Evolutionary conservation across 2,888 invertebrate genomes (phyloP).

Genomic region (Eudiplozoon nipponicum): DNA sequence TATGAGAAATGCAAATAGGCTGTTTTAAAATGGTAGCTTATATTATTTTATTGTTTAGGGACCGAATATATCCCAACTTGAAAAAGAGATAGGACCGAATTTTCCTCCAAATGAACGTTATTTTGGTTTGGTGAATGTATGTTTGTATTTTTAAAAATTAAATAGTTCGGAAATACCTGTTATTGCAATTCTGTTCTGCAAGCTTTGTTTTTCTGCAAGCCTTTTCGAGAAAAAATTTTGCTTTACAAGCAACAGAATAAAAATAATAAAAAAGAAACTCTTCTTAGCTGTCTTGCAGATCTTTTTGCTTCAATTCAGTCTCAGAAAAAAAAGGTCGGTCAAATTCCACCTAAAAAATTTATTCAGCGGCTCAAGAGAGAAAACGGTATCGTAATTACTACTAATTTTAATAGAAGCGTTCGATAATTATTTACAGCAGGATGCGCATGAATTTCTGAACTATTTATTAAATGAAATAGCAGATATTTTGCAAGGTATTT

Average conservation of each 20-base stretch:
- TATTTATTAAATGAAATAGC: slow-evolving; percentile 90
- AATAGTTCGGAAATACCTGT: slow-evolving; percentile 78
- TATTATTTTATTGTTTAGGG: slow-evolving; percentile 34
- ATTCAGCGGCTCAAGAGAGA: slow-evolving; percentile 84
- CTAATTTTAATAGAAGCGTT: slow-evolving; percentile 46
- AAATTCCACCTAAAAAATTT: slow-evolving; percentile 95
- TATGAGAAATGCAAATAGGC: too few species aligned
- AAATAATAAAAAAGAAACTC: slow-evolving; percentile 45
- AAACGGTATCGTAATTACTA: slow-evolving; percentile 40
- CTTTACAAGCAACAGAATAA: slow-evolving; percentile 46
- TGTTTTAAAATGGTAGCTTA: slow-evolving; percentile 5
- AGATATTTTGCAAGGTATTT: slow-evolving; percentile 51
- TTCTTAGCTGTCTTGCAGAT: slow-evolving; percentile 83
- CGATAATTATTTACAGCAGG: slow-evolving; percentile 98
- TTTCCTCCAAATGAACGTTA: slow-evolving; percentile 94
- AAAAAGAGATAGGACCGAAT: slow-evolving; percentile 88
- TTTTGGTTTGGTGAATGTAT: slow-evolving; percentile 91
- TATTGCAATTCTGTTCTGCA: slow-evolving; percentile 97
- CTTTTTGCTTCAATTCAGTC: slow-evolving; percentile 93
- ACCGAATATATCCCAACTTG: slow-evolving; percentile 90
- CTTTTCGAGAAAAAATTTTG: slow-evolving; percentile 83
- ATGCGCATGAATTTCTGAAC: slow-evolving; percentile 97
- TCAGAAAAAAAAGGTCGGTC: slow-evolving; percentile 95
- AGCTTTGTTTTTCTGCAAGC: slow-evolving; percentile 91
- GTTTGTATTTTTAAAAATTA: slow-evolving; percentile 32